Conservation (phyloP, 2,113 vertebrate genomes). For the Neolamprologus hecqui region DNA sequence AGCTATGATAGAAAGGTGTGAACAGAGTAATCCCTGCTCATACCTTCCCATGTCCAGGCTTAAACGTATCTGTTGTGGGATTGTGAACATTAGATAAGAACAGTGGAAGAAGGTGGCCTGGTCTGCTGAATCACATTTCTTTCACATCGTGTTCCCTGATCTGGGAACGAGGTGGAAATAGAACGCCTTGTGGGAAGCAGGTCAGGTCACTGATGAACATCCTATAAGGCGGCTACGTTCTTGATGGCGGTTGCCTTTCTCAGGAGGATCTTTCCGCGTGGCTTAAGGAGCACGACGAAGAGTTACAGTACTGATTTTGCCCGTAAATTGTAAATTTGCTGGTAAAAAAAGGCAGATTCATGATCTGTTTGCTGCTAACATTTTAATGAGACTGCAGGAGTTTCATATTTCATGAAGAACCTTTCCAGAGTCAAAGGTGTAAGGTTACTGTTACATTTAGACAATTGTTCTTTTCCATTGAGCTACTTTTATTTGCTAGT, state of each 20-base stretch:
- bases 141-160: not conserved
- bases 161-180: not conserved
- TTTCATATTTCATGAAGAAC: not conserved
- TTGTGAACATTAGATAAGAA: accelerated
- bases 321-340: not conserved
- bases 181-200: not conserved
- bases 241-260: not conserved
- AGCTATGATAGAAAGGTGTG: not conserved
- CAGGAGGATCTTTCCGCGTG: not conserved
- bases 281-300: accelerated
- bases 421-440: not conserved
- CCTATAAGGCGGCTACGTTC: not conserved
- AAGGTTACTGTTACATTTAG: not conserved
- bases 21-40: not conserved
- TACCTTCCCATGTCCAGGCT: not conserved
- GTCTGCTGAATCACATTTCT: not conserved
- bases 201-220: not conserved
- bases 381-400: not conserved
- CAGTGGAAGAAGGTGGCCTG: not conserved
- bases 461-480: not conserved
- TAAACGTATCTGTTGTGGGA: not conserved
- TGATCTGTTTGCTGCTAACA: not conserved
- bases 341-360: not conserved
- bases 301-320: not conserved
- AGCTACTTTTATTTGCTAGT: not conserved